Evolutionary conservation across 2,888 invertebrate genomes (phyloP).

Genomic region (Junonia oenone): DNA sequence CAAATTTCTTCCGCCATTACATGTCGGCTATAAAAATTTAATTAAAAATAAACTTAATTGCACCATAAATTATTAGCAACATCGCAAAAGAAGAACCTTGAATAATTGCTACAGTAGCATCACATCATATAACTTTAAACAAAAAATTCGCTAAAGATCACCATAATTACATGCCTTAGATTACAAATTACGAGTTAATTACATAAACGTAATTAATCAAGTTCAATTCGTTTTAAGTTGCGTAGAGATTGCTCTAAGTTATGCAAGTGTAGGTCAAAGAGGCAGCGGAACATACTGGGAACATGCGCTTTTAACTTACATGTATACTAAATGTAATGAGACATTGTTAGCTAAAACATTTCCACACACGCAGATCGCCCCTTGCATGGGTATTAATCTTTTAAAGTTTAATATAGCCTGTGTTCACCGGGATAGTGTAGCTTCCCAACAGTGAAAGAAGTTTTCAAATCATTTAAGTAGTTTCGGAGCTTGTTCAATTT

Average conservation of each 20-base stretch:
- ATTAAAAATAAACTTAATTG: neutral
- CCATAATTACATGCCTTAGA: neutral
- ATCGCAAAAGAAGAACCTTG: neutral
- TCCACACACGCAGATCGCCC: too few relatives aligned
- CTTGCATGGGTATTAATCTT: too few relatives aligned
- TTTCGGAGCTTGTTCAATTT: too few relatives aligned
- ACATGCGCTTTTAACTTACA: neutral
- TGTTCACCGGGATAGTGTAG: too few relatives aligned
- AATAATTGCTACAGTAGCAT: neutral
- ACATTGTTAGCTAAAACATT: too few relatives aligned
- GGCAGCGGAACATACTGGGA: neutral
- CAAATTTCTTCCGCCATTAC: too few relatives aligned
- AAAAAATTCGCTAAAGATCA: too few relatives aligned
- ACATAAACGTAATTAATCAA: neutral
- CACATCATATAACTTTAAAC: neutral
- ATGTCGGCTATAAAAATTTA: too few relatives aligned
- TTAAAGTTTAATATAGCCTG: too few relatives aligned
- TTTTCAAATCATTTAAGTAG: too few relatives aligned
- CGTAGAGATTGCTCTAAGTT: neutral
- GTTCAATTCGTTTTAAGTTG: neutral
- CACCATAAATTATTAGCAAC: neutral
- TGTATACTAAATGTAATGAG: too few relatives aligned
- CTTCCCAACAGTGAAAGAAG: too few relatives aligned
- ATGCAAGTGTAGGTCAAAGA: conserved; percentile 1
- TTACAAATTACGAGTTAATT: neutral